Evolutionary conservation across 2,888 invertebrate genomes (phyloP), one percentile per base, ranked within the genome.

Genomic region (Agrochola macilenta): DNA sequence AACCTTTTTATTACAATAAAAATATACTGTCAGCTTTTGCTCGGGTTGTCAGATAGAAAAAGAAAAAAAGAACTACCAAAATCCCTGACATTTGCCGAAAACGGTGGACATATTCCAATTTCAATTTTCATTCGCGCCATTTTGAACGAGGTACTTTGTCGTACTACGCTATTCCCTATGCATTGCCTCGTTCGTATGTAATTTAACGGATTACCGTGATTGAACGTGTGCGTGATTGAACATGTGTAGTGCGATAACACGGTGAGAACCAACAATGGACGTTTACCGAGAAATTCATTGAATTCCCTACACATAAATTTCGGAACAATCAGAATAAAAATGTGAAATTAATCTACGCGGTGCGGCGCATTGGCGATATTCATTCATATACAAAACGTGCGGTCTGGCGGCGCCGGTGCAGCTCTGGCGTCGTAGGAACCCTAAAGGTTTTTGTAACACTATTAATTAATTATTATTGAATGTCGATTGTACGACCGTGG

Each of bases 1-100:
- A 81, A 81, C 66, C 77, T 78, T 81, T 83, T 81, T 78, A 77
- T 75, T 74, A 74, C 69, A 83, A 81, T 81, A 81, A 83, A 84
- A 84, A 81, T 52, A 84, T 74, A 83, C 77, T 77, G 74, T 84
- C 81, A 74, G 81, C 72, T 81, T 81, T 74, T 52, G 49, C 69
- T 70, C 52, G 63, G 60, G 57, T 63, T 75, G 69, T 57, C 60
- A 72, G 57, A 61, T 39, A 35, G 30, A 77, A 63, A 82, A 75
- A 63, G 61, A 64, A 80, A 72, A 77, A 74, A 71, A 52, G 23
- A 64, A 26, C 57, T 46, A 5, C 35, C 54, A 54, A 75, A 83
- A 73, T n/a, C 66, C 35, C 72, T 70, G 74, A 83, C 72, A 81
- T 81, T 83, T 75, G 64, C 73, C 70, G 73, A 84, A 84, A 81